Evolutionary conservation across 2,888 invertebrate species (phyloP), one percentile per base, ranked within the genome.

Genomic region (Agrypnus murinus): DNA sequence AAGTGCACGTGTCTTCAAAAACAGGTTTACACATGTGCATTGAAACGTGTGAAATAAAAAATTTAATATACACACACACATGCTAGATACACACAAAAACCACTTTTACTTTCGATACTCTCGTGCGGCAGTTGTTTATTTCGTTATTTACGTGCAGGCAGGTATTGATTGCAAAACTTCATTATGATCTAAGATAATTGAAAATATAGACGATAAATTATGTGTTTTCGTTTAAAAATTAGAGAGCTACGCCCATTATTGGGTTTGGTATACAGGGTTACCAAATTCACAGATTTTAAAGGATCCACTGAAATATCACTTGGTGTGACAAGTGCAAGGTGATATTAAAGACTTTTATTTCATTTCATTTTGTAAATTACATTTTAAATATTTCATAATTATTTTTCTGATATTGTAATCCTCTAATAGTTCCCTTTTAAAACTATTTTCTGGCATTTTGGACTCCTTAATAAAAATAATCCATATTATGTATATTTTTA

Each of bases 121-220:
- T n/a, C 12, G 31, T 7, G 6, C 19, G 48, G 48, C n/a, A 17
- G 19, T n/a, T n/a, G n/a, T 46, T 19, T 10, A 9, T 46, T 31
- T 17, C 8, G 31, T 31, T 50, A 15, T 17, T 46, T 46, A 46
- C 19, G 17, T 19, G 19, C 46, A 4, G 8, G 15, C 9, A n/a
- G 15, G 43, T 25, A 25, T 25, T 19, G 46, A 46, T 46, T 46
- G 46, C 46, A 32, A 58, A 58, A 40, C 36, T 58, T 36, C 12
- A 40, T 58, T 58, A 58, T 53, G 53, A 58, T 58, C 40, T 19
- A 40, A 58, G 36, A 36, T 58, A 58, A 58, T 58, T 58, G 38
- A 58, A 58, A 58, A 12, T 40, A 15, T 40, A 25, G 8, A 38
- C 17, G 15, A 58, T 58, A 58, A 58, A 58, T 58, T 58, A 58